These are phyloP conservation scores for Lathamus discolor DNA, from an alignment of 2,113 vertebrate species.

Conservation along the genomic window DNA sequence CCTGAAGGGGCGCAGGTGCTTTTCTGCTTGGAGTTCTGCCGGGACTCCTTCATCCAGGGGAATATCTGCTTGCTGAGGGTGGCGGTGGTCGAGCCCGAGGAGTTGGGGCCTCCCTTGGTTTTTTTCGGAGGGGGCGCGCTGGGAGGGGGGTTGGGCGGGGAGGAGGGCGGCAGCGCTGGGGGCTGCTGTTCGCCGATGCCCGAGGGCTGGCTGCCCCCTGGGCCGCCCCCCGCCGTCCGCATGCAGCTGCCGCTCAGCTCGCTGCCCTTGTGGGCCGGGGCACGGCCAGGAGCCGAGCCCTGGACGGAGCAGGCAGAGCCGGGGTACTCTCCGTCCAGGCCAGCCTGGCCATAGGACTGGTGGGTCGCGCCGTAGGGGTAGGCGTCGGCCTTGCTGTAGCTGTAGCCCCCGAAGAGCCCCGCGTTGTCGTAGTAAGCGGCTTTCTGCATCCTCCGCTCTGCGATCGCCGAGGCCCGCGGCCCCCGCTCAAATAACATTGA, in stretches of 20 bases:
- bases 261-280: slow-evolving; percentile 85
- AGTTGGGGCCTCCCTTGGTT: slow-evolving; percentile 82
- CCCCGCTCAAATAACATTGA: slow-evolving; percentile 93
- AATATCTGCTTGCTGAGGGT: slow-evolving; percentile 97
- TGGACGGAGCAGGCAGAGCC: slow-evolving; percentile 92
- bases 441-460: slow-evolving; percentile 95
- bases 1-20: slow-evolving; percentile 88
- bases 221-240: slow-evolving; percentile 83
- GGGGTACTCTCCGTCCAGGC: slow-evolving; percentile 90
- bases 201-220: slow-evolving; percentile 81
- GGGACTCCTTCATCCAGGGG: slow-evolving; percentile 98
- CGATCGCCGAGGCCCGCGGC: slow-evolving; percentile 81
- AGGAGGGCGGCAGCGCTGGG: slow-evolving; percentile 86
- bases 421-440: slow-evolving; percentile 96
- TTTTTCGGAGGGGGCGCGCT: slow-evolving; percentile 89
- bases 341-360: slow-evolving; percentile 86
- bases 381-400: slow-evolving; percentile 91
- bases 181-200: slow-evolving; percentile 85
- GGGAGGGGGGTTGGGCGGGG: slow-evolving; percentile 87
- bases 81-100: slow-evolving; percentile 78
- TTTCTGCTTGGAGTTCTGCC: slow-evolving; percentile 96
- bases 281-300: slow-evolving; percentile 80
- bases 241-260: slow-evolving; percentile 94
- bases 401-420: slow-evolving; percentile 95
- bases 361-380: slow-evolving; percentile 88